Evolutionary conservation across 1,140 invertebrate genomes (phyloP).

Genomic region (Berghia stephanieae): DNA sequence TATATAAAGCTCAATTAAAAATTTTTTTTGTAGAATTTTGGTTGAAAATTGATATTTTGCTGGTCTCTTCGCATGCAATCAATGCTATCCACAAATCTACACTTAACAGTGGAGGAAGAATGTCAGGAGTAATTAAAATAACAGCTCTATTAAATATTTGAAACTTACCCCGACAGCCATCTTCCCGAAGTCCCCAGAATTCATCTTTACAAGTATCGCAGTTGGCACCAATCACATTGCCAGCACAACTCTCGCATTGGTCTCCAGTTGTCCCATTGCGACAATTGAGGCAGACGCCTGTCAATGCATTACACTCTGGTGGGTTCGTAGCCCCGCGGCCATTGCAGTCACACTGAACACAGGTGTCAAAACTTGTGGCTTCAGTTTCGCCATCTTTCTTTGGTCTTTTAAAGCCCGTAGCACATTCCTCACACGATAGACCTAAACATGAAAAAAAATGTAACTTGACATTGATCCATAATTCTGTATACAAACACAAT

Average conservation of each 20-base stretch:
- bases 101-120: too few species aligned
- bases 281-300: conserved; percentile 88
- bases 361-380: conserved; percentile 27
- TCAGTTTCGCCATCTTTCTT: background rate
- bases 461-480: background rate
- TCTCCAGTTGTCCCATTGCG: conserved; percentile 85
- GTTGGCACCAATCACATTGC: conserved; percentile 22
- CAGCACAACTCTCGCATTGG: conserved; percentile 85
- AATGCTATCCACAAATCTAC: too few species aligned
- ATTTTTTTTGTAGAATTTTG: background rate
- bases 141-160: background rate
- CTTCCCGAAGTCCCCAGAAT: conserved; percentile 37
- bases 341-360: conserved; percentile 41
- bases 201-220: conserved; percentile 36
- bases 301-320: conserved; percentile 60
- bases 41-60: background rate
- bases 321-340: conserved; percentile 22
- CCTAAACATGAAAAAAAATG: conserved; percentile 30
- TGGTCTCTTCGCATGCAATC: too few species aligned
- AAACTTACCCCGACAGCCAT: conserved; percentile 41
- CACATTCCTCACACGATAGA: conserved; percentile 44
- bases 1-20: too few species aligned
- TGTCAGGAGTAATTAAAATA: background rate
- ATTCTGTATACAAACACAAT: too few species aligned
- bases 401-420: conserved; percentile 29